Evolutionary conservation across 2,888 invertebrate genomes (phyloP), one percentile per base, ranked within the genome.

Genomic region (Polyommatus icarus): DNA sequence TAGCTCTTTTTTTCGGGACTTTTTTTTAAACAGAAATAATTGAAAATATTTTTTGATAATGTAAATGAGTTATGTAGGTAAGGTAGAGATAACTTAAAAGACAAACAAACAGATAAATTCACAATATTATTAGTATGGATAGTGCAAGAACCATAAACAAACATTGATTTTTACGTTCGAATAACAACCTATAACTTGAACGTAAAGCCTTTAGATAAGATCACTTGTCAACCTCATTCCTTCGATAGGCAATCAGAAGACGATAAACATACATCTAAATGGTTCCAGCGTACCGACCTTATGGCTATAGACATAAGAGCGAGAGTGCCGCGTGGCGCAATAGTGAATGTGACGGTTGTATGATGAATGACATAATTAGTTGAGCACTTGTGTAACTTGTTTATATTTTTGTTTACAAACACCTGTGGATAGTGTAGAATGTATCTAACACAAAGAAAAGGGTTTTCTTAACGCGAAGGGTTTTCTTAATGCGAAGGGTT

Each of bases 311-410:
- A 29, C 75, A 29, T 75, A 75, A 18, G 18, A 24, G 29, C 50
- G 29, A 75, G 24, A 29, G 18, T 75, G 24, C 3, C 24, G 20
- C 40, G 29, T 54, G 50, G 5, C 18, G 29, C 29, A 50, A 73
- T 73, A 29, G 75, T 50, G 46, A 36, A 72, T 72, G 72, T 72
- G 36, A 72, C 67, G 61, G 29, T 29, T 29, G 50, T 40, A 54
- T 54, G 75, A 75, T 75, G 29, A 75, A 75, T 54, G 54, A 15
- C 50, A 24, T 75, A 29, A 54, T 29, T 54, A 54, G 73, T 46
- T 73, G 73, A 61, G 61, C 20, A 73, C 75, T 75, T 75, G 75
- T 75, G 46, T 18, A 50, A 50, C 20, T 24, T 75, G 50, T 75
- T 15, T 67, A 18, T 67, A 67, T 67, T 67, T 67, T 67, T 67